These are phyloP conservation scores for Azorinus chamasolen DNA, from an alignment of 2,888 invertebrate genomes.

Conservation along the genomic window DNA sequence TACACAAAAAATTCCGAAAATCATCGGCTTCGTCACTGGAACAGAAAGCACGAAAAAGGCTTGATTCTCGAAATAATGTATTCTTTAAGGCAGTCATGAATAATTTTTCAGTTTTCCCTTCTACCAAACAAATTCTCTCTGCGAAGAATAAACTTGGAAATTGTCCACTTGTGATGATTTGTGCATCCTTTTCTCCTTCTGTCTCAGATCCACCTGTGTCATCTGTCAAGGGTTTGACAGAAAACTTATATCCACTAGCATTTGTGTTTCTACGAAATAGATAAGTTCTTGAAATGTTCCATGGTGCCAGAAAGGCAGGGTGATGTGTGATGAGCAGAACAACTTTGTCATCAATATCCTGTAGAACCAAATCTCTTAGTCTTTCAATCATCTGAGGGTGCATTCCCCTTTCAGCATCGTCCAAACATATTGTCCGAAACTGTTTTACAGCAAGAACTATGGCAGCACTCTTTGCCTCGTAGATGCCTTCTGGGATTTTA, in stretches of 20 bases:
- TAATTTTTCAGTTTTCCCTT: constrained; percentile 11
- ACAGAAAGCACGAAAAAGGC: neutral
- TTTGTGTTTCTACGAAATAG: constrained; percentile 10
- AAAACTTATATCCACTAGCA: neutral
- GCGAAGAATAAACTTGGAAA: constrained; percentile 13
- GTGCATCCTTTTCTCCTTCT: neutral
- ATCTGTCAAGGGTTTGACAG: neutral
- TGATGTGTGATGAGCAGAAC: constrained; percentile 12
- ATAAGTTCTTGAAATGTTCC: constrained; percentile 13
- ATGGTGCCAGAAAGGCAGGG: constrained; percentile 17
- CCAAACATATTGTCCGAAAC: constrained; percentile 41
- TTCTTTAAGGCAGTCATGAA: constrained; percentile 5
- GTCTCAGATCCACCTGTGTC: neutral
- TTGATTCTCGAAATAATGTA: neutral
- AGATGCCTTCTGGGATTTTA: constrained; percentile 51
- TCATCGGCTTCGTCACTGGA: neutral
- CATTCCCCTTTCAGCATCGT: constrained; percentile 59
- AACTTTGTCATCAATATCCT: constrained; percentile 10
- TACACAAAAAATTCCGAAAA: neutral
- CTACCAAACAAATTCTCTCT: constrained; percentile 9
- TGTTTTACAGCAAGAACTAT: constrained; percentile 34
- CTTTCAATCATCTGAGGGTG: constrained; percentile 58
- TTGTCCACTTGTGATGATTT: neutral
- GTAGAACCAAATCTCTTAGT: constrained; percentile 27
- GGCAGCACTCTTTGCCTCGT: constrained; percentile 50